Evolutionary conservation across 2,113 vertebrate species (phyloP).

Genomic region (Sylvietta virens): DNA sequence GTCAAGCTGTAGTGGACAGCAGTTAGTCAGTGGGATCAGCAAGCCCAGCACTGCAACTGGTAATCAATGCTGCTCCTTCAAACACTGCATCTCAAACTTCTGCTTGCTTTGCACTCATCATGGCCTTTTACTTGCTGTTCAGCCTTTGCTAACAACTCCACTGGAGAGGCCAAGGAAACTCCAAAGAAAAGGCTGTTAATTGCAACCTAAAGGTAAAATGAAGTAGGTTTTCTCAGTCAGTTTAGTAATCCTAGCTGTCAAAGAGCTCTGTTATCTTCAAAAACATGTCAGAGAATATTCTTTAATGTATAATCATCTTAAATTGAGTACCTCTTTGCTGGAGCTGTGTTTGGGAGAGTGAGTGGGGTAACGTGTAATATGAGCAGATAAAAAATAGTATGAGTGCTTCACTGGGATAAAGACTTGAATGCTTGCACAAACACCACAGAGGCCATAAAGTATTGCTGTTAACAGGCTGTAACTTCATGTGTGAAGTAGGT

Average conservation of each 20-base stretch:
- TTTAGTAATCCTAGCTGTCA: background rate
- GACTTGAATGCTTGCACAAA: background rate
- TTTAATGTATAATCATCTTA: background rate
- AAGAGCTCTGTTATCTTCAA: background rate
- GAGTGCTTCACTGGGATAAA: background rate
- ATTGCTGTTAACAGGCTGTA: background rate
- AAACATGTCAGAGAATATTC: background rate
- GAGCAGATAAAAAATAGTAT: background rate
- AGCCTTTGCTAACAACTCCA: background rate
- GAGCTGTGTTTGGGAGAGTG: background rate
- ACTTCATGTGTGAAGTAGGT: background rate
- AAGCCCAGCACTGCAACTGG: background rate
- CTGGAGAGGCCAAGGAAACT: background rate
- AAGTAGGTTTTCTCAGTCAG: constrained; percentile 16
- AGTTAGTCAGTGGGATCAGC: background rate
- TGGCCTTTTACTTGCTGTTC: background rate
- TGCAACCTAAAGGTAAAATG: background rate
- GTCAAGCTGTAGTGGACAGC: background rate
- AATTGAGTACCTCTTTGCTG: background rate
- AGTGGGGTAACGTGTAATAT: background rate
- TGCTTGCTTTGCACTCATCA: background rate
- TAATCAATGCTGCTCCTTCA: background rate
- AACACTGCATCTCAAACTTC: background rate
- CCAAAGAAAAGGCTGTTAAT: background rate
- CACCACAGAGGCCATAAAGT: background rate